Percentiles rank a stretch among this genome's conserved stretches.
Conservation (phyloP, 2,888 invertebrate genomes). For the Tetanocera ferruginea region DNA sequence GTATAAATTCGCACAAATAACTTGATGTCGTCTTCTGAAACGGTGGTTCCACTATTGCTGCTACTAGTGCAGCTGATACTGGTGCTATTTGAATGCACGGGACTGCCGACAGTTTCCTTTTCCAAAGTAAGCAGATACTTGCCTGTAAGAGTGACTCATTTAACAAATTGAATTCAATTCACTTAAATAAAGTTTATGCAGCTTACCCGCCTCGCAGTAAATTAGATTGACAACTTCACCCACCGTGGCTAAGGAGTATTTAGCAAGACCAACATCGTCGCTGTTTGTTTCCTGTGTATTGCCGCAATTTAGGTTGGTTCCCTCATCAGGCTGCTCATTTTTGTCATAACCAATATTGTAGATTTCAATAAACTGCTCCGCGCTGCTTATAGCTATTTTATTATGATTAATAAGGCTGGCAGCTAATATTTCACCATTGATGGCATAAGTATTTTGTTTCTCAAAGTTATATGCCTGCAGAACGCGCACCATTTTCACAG, state of each 20-base stretch:
- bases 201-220: constrained; percentile 77
- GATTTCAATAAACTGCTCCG: constrained; percentile 68
- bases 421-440: constrained; percentile 66
- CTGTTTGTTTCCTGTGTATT: constrained; percentile 23
- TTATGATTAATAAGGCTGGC: constrained; percentile 64
- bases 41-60: constrained; percentile 62
- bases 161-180: background rate
- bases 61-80: constrained; percentile 65
- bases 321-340: constrained; percentile 31
- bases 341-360: constrained; percentile 61
- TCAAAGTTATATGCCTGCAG: constrained; percentile 68
- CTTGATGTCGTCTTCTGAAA: constrained; percentile 67
- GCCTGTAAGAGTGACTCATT: constrained; percentile 49
- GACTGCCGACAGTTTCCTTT: constrained; percentile 65
- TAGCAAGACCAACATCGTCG: constrained; percentile 55
- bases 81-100: constrained; percentile 61
- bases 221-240: constrained; percentile 78
- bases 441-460: constrained; percentile 66
- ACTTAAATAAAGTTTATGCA: background rate
- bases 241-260: constrained; percentile 78
- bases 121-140: constrained; percentile 65
- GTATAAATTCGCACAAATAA: constrained; percentile 78
- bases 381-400: constrained; percentile 67
- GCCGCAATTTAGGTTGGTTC: background rate
- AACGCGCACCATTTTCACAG: constrained; percentile 65